These are phyloP conservation scores for Oligia fasciuncula DNA, from an alignment of 2,888 invertebrate species.

Conservation along the genomic window DNA sequence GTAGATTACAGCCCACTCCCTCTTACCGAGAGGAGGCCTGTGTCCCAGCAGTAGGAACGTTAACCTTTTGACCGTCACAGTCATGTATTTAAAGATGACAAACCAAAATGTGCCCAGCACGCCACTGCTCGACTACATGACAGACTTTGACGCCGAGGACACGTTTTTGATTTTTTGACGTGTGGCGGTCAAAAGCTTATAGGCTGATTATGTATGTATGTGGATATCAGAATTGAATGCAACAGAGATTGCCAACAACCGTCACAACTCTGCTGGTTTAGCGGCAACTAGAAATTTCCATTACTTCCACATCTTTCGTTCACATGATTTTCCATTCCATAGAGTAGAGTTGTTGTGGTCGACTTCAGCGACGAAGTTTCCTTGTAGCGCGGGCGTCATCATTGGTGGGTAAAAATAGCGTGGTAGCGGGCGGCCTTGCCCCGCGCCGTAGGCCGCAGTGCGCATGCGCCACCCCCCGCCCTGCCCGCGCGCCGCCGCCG, in stretches of 20 bases:
- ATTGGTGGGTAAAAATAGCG: constrained; percentile 72
- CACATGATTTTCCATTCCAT: constrained; percentile 9
- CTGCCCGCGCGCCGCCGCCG: constrained; percentile 24
- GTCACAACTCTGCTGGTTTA: background rate
- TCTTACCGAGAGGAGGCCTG: too few species aligned
- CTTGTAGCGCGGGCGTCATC: constrained; percentile 54
- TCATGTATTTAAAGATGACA: too few species aligned
- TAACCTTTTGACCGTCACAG: too few species aligned
- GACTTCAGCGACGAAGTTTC: constrained; percentile 39
- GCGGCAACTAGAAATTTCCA: background rate
- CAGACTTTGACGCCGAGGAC: too few species aligned
- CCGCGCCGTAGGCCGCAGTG: constrained; percentile 59
- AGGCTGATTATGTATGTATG: background rate
- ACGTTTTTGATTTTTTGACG: too few species aligned
- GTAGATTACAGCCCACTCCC: too few species aligned
- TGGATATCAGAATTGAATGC: background rate
- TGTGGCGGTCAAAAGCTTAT: background rate
- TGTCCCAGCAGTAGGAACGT: too few species aligned
- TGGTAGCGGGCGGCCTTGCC: constrained; percentile 57
- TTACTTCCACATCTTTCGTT: constrained; percentile 7
- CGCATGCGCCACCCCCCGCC: constrained; percentile 60
- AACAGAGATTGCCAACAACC: background rate
- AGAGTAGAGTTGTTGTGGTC: constrained; percentile 8
- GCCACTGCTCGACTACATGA: too few species aligned
- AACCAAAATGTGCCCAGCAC: too few species aligned